phyloP scores from a whole-genome alignment of 2,888 invertebrate species.

The Gandaritis pyraliata region DNA sequence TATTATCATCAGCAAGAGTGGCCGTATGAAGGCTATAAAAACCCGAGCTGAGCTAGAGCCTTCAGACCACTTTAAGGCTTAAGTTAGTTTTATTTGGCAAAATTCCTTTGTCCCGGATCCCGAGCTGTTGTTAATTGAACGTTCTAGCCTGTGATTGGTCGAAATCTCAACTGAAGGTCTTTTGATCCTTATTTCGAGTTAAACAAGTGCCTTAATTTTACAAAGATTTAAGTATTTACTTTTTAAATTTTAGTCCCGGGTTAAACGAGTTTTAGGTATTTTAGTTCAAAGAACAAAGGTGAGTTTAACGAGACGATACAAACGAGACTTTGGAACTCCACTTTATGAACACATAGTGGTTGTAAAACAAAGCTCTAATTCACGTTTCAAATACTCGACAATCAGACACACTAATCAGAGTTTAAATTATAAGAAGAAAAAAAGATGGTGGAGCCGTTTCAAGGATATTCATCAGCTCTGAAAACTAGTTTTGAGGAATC shows the following conservation, averaged over 20 bases:
- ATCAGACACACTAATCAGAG: too few relatives aligned
- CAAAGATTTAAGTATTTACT: neutral
- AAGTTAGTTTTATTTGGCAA: conserved; percentile 41
- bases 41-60: conserved; percentile 28
- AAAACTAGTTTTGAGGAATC: too few relatives aligned
- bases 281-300: neutral
- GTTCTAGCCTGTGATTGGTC: conserved; percentile 41
- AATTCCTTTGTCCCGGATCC: conserved; percentile 37
- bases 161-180: conserved; percentile 35
- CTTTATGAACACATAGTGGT: too few relatives aligned
- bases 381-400: too few relatives aligned
- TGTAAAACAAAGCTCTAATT: too few relatives aligned
- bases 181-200: conserved; percentile 26
- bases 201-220: conserved; percentile 34
- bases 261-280: neutral
- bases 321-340: neutral
- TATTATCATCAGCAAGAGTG: conserved; percentile 5
- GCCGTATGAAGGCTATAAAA: conserved; percentile 32
- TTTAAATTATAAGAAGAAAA: too few relatives aligned
- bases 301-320: neutral
- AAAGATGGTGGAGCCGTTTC: too few relatives aligned
- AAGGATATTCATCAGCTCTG: too few relatives aligned
- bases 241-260: neutral
- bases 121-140: conserved; percentile 43
- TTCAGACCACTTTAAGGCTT: conserved; percentile 36